phyloP scores from a whole-genome alignment of 2,113 vertebrate genomes.

The Equus przewalskii region DNA sequence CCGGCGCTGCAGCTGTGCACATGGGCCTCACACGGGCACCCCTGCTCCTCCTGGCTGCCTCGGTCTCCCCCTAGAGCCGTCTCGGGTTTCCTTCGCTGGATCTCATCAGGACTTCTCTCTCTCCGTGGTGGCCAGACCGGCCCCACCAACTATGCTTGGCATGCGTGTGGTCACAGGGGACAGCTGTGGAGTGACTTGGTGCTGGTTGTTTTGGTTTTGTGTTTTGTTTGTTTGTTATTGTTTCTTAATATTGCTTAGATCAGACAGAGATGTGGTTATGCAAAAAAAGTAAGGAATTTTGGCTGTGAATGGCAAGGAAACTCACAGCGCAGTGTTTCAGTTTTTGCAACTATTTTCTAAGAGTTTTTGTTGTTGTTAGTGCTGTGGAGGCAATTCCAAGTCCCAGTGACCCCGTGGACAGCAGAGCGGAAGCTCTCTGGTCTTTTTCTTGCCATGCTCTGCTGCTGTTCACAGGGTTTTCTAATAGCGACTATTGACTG shows the following conservation, averaged over 20 bases:
- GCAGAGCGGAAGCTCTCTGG: no score
- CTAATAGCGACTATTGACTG: background rate
- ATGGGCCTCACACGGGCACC: no score
- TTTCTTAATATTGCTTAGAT: constrained; percentile 57
- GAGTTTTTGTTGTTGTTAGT: no score
- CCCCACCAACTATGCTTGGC: background rate
- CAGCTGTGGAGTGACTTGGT: background rate
- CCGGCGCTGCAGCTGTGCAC: accelerated
- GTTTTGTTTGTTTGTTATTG: constrained; percentile 33
- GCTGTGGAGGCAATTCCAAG: no score
- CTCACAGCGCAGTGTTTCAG: background rate
- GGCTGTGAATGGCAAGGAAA: background rate
- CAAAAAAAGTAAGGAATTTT: background rate
- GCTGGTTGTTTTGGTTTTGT: constrained; percentile 55
- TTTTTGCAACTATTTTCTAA: background rate
- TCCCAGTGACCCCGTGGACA: no score
- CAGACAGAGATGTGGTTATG: constrained; percentile 23
- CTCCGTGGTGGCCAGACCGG: background rate
- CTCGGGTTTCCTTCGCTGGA: background rate
- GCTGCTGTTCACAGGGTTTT: background rate
- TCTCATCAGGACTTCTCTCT: background rate
- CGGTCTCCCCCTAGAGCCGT: accelerated
- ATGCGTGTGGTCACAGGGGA: background rate
- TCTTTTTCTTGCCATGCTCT: no score
- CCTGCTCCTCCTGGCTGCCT: background rate